These are phyloP conservation scores for Rhynchophorus ferrugineus DNA, from an alignment of 1,140 invertebrate species.

Conservation along the genomic window DNA sequence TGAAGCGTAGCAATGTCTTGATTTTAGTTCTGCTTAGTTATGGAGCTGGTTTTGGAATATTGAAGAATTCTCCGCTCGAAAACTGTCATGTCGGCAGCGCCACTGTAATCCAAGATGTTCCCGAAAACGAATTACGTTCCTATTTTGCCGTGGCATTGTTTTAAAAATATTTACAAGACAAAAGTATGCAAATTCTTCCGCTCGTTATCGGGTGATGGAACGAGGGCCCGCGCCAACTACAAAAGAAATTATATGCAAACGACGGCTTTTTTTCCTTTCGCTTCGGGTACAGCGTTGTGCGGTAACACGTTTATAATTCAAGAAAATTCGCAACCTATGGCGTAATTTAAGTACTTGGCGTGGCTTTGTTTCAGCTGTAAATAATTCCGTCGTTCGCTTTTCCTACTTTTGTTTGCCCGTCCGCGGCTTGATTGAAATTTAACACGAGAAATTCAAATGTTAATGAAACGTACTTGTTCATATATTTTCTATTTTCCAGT, in stretches of 20 bases:
- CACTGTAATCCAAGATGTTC: slow-evolving; percentile 4
- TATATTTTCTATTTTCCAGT: too few species aligned
- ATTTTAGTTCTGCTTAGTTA: too few species aligned
- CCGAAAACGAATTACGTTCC: slow-evolving; percentile 9
- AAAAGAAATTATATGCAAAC: slow-evolving; percentile 8
- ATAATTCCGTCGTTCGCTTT: background rate
- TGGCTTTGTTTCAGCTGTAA: background rate
- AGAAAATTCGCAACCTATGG: background rate
- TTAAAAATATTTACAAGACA: slow-evolving; percentile 18
- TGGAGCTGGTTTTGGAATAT: too few species aligned
- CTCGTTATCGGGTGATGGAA: slow-evolving; percentile 12
- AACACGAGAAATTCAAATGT: background rate
- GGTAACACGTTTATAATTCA: slow-evolving; percentile 6
- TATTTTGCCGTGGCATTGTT: slow-evolving; percentile 18
- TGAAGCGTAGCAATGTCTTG: too few species aligned
- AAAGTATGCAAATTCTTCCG: slow-evolving; percentile 16
- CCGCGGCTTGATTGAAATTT: background rate
- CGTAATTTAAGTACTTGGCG: background rate
- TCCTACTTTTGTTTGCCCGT: background rate
- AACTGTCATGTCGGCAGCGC: too few species aligned
- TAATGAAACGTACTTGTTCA: too few species aligned
- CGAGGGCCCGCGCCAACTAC: background rate
- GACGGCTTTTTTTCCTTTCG: background rate
- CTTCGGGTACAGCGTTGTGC: background rate
- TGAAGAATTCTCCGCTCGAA: too few species aligned